Base-by-base conservation (phyloP, 2,113 vertebrate species). In the Talpa occidentalis region DNA sequence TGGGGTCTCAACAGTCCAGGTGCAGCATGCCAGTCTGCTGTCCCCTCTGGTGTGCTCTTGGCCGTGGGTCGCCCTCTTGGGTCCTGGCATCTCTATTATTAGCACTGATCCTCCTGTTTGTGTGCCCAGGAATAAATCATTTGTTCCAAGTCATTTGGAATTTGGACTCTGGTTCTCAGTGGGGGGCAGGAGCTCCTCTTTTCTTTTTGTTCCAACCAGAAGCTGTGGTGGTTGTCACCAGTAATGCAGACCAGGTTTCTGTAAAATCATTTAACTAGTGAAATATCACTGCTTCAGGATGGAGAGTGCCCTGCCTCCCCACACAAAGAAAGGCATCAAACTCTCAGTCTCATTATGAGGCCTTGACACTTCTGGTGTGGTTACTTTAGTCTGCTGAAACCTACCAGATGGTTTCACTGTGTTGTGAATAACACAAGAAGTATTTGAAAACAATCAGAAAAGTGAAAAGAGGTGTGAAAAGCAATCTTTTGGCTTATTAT, bases 381-480 rank as follows among this genome's bases (percentile, higher is more conserved):
- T 89, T 73, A 60, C 98, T 92, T 14, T 93, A 97, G 94, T 10
- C 28, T 66, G 60, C 90, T 69, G 49, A 97, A 96, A 95, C 40
- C 66, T 90, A 6, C 6, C 52, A 79, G 67, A 84, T 83, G 28
- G 49, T 16, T 77, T 95, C 92, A 84, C 91, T 91, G 66, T 56
- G 54, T 56, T 56, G 54, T 49, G 24, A 97, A 74, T 32, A 22
- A 76, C 12, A n/a, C 85, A 60, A 28, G 26, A 89, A 92, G 69
- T 24, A 94, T 97, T 96, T 95, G 94, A 79, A 97, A 97, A 89
- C 93, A 96, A 96, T 78, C 52, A 80, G 87, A 80, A 88, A 97
- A 96, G 88, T 44, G 85, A 94, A 94, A 91, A 90, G 81, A 95
- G 95, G 97, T 83, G 47, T 74, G 44, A 92, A 98, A 97, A 78